Conservation (phyloP, 2,797 vertebrate species). For the Psittacula echo region DNA sequence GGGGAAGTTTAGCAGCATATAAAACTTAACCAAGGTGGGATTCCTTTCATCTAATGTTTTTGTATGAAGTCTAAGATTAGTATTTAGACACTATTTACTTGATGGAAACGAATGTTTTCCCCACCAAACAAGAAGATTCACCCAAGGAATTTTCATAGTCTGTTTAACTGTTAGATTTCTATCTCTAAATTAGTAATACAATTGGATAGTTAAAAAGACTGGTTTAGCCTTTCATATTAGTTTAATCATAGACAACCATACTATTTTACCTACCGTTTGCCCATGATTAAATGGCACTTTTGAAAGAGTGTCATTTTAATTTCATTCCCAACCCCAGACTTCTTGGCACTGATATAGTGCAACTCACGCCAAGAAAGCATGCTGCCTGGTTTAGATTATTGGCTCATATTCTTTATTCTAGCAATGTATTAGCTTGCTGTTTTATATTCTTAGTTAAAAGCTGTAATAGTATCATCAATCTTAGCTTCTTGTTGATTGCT, state of each 20-base stretch:
- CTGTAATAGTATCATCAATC: neutral
- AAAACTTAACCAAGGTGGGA: neutral
- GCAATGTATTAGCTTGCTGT: neutral
- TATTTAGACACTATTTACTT: neutral
- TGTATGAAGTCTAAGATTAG: neutral
- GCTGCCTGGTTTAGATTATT: neutral
- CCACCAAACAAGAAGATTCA: neutral
- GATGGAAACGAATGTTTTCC: neutral
- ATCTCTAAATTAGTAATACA: neutral
- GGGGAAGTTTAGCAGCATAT: neutral
- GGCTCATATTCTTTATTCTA: neutral
- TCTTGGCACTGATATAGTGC: neutral
- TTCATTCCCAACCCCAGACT: neutral
- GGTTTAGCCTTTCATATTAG: neutral
- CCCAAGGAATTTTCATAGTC: neutral
- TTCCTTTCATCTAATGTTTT: neutral
- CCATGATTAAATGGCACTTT: constrained; percentile 20
- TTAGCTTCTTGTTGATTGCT: neutral
- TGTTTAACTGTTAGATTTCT: neutral
- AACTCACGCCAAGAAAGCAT: neutral
- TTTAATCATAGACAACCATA: neutral
- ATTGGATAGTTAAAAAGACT: neutral
- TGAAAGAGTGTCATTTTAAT: neutral
- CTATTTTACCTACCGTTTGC: neutral
- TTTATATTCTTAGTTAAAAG: neutral